These are phyloP conservation scores for Pseudomyrmex gracilis DNA, from an alignment of 1,140 invertebrate species.

Conservation along the genomic window DNA sequence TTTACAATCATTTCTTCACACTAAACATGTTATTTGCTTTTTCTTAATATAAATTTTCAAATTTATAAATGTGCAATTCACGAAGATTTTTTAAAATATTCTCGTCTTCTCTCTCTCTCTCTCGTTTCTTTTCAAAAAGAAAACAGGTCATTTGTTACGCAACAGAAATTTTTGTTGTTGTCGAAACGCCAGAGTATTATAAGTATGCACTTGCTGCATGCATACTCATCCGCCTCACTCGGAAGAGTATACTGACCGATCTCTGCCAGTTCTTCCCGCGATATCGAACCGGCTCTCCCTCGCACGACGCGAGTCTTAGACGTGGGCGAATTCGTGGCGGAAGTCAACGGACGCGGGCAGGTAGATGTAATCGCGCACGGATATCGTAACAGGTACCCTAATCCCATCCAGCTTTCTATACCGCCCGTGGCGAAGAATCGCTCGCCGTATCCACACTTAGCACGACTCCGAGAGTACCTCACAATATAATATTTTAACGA, in stretches of 20 bases:
- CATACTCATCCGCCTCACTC: neutral
- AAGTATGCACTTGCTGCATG: neutral
- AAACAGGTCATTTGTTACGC: neutral
- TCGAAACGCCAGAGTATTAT: neutral
- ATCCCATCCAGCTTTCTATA: constrained; percentile 72
- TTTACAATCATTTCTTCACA: no score
- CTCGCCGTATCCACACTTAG: neutral
- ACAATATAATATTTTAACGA: constrained; percentile 23
- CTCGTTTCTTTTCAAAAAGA: no score
- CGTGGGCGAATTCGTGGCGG: constrained; percentile 63
- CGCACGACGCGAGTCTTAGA: neutral
- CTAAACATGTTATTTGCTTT: no score
- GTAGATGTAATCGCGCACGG: constrained; percentile 63
- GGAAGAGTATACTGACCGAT: constrained; percentile 15
- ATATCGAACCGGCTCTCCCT: neutral
- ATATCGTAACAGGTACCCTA: constrained; percentile 73
- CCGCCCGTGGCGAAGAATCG: constrained; percentile 63
- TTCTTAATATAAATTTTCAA: no score
- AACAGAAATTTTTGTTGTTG: constrained; percentile 35
- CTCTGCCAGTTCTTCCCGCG: neutral
- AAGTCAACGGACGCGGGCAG: constrained; percentile 59
- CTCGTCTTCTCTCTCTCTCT: no score
- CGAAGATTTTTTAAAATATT: no score
- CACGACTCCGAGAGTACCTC: neutral
- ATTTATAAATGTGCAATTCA: no score